Conservation (phyloP, 2,888 invertebrate genomes). For the Tanytarsus gracilentus region DNA sequence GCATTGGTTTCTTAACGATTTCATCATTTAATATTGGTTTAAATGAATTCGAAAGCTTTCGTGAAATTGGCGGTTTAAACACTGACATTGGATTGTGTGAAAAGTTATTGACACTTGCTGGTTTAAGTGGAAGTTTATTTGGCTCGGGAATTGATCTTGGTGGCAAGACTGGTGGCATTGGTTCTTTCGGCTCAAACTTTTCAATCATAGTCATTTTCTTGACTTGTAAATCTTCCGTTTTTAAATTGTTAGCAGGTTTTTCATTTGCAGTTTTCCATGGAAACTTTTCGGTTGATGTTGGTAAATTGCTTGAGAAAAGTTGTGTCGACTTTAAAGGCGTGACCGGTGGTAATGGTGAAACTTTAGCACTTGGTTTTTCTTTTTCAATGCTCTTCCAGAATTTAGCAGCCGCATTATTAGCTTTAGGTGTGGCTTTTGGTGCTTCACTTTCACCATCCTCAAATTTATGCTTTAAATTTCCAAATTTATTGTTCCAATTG, state of each 20-base stretch:
- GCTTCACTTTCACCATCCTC: constrained; percentile 47
- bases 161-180: not conserved
- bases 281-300: constrained; percentile 8
- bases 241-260: not conserved
- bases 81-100: constrained; percentile 70
- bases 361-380: constrained; percentile 21
- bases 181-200: constrained; percentile 18
- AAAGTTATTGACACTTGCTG: constrained; percentile 59
- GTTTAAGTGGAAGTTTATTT: constrained; percentile 43
- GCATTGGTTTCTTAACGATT: constrained; percentile 23
- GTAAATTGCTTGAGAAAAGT: constrained; percentile 2
- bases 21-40: constrained; percentile 35
- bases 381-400: constrained; percentile 55
- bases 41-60: constrained; percentile 37
- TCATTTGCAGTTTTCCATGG: constrained; percentile 17
- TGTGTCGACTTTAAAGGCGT: not conserved
- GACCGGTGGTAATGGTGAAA: constrained; percentile 14
- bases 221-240: not conserved
- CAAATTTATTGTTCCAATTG: constrained; percentile 76
- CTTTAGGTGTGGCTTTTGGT: constrained; percentile 24
- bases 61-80: constrained; percentile 52
- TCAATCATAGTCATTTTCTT: constrained; percentile 15
- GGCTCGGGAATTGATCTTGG: constrained; percentile 8
- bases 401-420: constrained; percentile 47
- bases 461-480: constrained; percentile 72